Percentiles rank a stretch among this genome's conserved stretches.
Evolutionary conservation across 2,888 invertebrate species (phyloP).

Genomic region (Uloborus plumipes): DNA sequence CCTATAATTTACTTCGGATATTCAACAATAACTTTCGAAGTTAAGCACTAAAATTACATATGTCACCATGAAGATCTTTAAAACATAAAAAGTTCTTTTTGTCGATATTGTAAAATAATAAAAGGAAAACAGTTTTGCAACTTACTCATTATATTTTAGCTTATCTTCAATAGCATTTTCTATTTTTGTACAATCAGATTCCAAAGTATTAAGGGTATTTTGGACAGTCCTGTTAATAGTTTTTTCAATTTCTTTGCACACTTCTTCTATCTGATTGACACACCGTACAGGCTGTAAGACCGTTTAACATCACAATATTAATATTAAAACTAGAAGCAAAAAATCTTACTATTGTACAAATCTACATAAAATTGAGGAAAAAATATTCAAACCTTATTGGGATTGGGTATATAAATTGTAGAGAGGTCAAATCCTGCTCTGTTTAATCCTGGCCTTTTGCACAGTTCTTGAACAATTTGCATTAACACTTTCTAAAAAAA

Average conservation of each 20-base stretch:
- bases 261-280: slow-evolving; percentile 76
- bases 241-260: slow-evolving; percentile 75
- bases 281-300: slow-evolving; percentile 71
- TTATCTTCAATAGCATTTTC: slow-evolving; percentile 71
- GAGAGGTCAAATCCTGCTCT: slow-evolving; percentile 76
- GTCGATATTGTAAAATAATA: background rate
- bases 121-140: slow-evolving; percentile 19
- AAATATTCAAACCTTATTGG: slow-evolving; percentile 71
- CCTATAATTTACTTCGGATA: too few species aligned
- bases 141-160: slow-evolving; percentile 71
- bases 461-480: slow-evolving; percentile 77
- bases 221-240: slow-evolving; percentile 76
- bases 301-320: too few species aligned
- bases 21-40: too few species aligned
- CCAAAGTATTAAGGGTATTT: slow-evolving; percentile 75
- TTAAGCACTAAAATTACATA: background rate
- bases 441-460: slow-evolving; percentile 76
- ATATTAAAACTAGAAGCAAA: too few species aligned
- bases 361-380: background rate
- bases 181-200: slow-evolving; percentile 74
- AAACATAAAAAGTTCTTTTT: too few species aligned
- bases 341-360: too few species aligned
- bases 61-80: background rate
- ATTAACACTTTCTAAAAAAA: slow-evolving; percentile 74
- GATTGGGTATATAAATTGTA: slow-evolving; percentile 75